These are phyloP conservation scores for Galeopsomyia nigrocyanea DNA, from an alignment of 2,888 invertebrate species.

Conservation along the genomic window DNA sequence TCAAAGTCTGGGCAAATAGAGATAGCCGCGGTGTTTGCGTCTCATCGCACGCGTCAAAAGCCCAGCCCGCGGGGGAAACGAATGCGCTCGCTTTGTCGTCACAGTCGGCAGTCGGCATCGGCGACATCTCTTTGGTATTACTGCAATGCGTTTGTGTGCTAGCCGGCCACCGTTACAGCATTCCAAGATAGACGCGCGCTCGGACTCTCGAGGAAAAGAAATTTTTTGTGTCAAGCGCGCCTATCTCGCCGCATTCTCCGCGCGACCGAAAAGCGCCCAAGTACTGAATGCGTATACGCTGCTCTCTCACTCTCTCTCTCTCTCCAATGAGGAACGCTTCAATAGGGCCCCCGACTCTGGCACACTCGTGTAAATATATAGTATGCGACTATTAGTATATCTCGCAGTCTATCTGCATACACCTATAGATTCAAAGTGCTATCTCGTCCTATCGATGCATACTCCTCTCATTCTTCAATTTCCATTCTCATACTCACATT, in stretches of 20 bases:
- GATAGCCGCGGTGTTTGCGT: conserved; percentile 64
- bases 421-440: no score
- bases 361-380: no score
- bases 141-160: neutral
- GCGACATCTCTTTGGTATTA: conserved; percentile 2
- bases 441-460: no score
- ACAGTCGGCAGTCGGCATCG: neutral
- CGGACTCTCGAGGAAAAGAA: conserved; percentile 5
- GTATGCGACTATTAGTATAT: no score
- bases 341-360: neutral
- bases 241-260: no score
- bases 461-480: no score
- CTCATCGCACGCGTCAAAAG: conserved; percentile 64
- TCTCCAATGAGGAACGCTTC: conserved; percentile 3
- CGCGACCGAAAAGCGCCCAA: no score
- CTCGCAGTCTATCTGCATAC: no score
- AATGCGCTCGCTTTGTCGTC: conserved; percentile 8
- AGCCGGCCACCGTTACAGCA: neutral
- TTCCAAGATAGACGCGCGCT: neutral
- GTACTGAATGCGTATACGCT: no score
- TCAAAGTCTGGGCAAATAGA: conserved; percentile 67
- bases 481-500: conserved; percentile 79
- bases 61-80: conserved; percentile 7
- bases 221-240: conserved; percentile 30
- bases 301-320: neutral